Evolutionary conservation across 1,140 invertebrate genomes (phyloP), one percentile per base, ranked within the genome.

Genomic region (Papilio polytes): DNA sequence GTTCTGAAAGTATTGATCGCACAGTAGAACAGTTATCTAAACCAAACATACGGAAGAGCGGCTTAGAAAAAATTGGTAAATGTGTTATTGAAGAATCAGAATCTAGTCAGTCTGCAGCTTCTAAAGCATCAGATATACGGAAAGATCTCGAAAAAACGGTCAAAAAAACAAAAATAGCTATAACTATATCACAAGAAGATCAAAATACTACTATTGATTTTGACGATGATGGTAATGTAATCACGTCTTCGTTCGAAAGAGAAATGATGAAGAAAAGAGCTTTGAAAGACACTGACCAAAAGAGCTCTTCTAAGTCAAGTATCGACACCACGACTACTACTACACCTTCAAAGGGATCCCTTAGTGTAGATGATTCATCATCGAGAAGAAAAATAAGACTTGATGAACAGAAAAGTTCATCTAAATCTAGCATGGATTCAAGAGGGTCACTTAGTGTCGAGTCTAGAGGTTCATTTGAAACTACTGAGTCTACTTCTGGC

Each of bases 401-500:
- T 74, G 95, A 95, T 86, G 95, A 95, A 76, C 95, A 95, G 84
- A 95, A 95, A 81, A 95, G 95, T 82, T 95, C 95, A 15, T 96
- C 96, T 18, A 96, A 96, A 86, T 96, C 96, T 3, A 96, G 96
- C 83, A 95, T 96, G 81, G 96, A 96, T 83, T 96, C 96, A 8
- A 96, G 95, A 84, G 96, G 96, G 10, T 96, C 96, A 8, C 86
- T 96, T 8, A 96, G 96, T 86, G 96, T 96, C 4, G 96, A 97
- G 89, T 97, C 96, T 0, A 95, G 96, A 83, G 96, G 96, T 36
- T 97, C 96, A 1, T 96, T 97, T 84, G 96, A 97, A 94, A 97
- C 96, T 85, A 97, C 96, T 26, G 96, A 97, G 90, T 97, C 97
- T 41, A 97, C 97, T 84, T 97, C 97, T n/a, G 97, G 97, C 9